phyloP scores from a whole-genome alignment of 2,888 invertebrate species.

The Orchesellides sinensis region DNA sequence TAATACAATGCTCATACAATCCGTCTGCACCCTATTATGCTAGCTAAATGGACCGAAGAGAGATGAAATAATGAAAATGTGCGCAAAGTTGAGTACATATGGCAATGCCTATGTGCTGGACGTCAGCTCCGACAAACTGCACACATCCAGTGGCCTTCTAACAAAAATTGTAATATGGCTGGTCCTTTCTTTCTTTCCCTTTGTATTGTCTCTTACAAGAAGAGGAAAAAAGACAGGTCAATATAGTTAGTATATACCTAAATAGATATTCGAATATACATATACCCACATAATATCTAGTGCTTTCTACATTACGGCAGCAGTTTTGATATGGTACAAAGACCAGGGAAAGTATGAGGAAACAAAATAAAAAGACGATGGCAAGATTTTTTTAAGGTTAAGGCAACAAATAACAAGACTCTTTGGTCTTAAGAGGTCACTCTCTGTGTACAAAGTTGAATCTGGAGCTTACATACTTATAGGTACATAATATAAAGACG shows the following conservation, averaged over 20 bases:
- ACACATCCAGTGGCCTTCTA: slow-evolving; percentile 16
- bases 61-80: slow-evolving; percentile 70
- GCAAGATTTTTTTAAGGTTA: slow-evolving; percentile 23
- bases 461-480: not conserved
- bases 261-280: not conserved
- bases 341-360: not conserved
- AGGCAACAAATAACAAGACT: slow-evolving; percentile 6
- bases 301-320: no score
- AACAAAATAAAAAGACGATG: not conserved
- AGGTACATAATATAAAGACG: no score
- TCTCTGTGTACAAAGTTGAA: not conserved
- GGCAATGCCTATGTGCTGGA: not conserved
- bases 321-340: not conserved
- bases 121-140: not conserved
- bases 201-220: slow-evolving; percentile 27
- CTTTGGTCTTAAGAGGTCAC: not conserved
- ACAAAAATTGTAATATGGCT: slow-evolving; percentile 25
- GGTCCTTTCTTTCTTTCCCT: slow-evolving; percentile 25
- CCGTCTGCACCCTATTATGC: slow-evolving; percentile 69
- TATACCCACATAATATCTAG: no score
- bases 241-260: not conserved
- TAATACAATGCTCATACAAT: slow-evolving; percentile 49
- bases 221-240: not conserved
- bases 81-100: slow-evolving; percentile 20
- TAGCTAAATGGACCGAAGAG: slow-evolving; percentile 70